Percentiles rank a stretch among this genome's conserved stretches.
These are phyloP conservation scores for Pipa parva DNA, from an alignment of 2,113 vertebrate species.

Conservation along the genomic window DNA sequence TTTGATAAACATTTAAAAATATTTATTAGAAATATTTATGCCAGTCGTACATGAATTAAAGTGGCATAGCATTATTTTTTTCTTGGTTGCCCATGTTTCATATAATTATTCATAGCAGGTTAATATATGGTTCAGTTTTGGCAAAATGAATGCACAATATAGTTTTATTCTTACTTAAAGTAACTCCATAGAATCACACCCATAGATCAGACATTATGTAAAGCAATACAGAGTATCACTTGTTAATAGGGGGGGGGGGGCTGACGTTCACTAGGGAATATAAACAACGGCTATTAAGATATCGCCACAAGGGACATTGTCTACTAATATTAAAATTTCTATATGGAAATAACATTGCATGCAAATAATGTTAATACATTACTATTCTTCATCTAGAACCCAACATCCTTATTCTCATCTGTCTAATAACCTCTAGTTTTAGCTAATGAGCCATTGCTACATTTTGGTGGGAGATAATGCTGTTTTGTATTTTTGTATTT, in stretches of 20 bases:
- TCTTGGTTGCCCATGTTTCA: too few relatives aligned
- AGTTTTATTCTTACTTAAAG: too few relatives aligned
- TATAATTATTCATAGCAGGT: too few relatives aligned
- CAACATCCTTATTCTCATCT: background rate
- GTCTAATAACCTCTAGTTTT: background rate
- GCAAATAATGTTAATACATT: background rate
- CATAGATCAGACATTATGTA: conserved; percentile 32
- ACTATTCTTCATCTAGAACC: background rate
- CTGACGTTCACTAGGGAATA: background rate
- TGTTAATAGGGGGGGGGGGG: background rate
- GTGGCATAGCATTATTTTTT: background rate
- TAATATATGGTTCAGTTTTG: too few relatives aligned
- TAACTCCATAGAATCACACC: background rate
- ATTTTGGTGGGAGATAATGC: background rate
- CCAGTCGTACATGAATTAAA: too few relatives aligned
- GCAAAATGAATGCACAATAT: background rate
- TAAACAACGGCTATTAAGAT: too few relatives aligned
- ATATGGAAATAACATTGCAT: background rate
- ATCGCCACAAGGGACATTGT: too few relatives aligned
- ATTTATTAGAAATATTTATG: too few relatives aligned
- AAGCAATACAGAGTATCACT: conserved; percentile 6
- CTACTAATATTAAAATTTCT: too few relatives aligned
- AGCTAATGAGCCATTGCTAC: background rate
- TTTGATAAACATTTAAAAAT: too few relatives aligned
- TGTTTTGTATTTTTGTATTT: conserved; percentile 34